Conservation (phyloP, 2,113 vertebrate genomes). For the Gadus macrocephalus region DNA sequence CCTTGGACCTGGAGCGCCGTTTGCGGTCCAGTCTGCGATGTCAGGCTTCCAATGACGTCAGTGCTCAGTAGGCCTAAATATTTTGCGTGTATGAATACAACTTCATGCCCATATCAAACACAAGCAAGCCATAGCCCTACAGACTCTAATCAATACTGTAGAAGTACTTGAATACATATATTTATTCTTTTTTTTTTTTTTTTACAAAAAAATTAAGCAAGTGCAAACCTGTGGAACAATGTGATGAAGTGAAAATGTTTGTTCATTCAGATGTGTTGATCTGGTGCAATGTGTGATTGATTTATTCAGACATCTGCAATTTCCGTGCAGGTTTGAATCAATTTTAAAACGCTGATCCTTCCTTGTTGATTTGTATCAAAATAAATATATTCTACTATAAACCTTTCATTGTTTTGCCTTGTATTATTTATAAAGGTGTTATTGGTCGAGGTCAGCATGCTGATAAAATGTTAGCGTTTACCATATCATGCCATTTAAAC, state of each 20-base stretch:
- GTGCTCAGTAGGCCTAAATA: constrained; percentile 31
- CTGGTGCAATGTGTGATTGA: constrained; percentile 11
- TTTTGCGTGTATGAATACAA: constrained; percentile 18
- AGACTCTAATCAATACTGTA: constrained; percentile 35
- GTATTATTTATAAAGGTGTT: too few relatives aligned
- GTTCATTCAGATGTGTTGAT: constrained; percentile 32
- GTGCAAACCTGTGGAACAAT: constrained; percentile 68
- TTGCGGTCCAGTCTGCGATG: constrained; percentile 11
- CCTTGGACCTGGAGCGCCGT: constrained; percentile 11
- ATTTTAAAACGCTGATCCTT: constrained; percentile 23
- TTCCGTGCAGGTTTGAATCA: constrained; percentile 39
- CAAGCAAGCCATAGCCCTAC: constrained; percentile 45
- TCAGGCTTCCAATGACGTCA: constrained; percentile 4
- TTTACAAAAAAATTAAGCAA: constrained; percentile 47
- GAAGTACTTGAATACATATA: constrained; percentile 24
- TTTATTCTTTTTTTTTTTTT: constrained; percentile 1
- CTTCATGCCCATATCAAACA: constrained; percentile 14
- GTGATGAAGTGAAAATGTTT: constrained; percentile 48
- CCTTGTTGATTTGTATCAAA: constrained; percentile 57
- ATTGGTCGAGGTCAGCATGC: too few relatives aligned
- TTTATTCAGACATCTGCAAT: constrained; percentile 30
- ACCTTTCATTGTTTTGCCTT: constrained; percentile 1
- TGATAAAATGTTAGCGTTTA: too few relatives aligned
- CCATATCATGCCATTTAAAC: too few relatives aligned
- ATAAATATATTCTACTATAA: constrained; percentile 63